Percentiles rank a stretch among this genome's conserved stretches.
These are phyloP conservation scores for Oryzias curvinotus DNA, from an alignment of 2,113 vertebrate genomes.

Conservation along the genomic window DNA sequence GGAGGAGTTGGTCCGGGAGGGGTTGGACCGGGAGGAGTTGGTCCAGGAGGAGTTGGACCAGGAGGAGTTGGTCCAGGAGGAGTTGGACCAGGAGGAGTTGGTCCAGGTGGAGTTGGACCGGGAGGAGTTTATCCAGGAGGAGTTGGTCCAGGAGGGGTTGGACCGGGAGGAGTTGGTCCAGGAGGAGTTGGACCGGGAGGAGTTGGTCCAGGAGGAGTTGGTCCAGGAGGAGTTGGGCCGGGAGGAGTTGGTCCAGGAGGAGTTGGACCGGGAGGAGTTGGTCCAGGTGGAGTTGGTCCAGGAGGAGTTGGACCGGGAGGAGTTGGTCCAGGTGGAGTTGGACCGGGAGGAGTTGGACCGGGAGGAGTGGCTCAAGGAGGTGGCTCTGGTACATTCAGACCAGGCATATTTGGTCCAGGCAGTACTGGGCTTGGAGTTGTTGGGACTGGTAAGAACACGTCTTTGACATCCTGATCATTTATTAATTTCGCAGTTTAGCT, in stretches of 20 bases:
- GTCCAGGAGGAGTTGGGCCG: slow-evolving; percentile 6
- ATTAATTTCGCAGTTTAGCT: not conserved
- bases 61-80: slow-evolving; percentile 32
- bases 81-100: slow-evolving; percentile 21
- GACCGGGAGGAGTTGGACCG: no score
- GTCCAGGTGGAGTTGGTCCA: no score
- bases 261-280: no score
- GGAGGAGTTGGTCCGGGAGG: slow-evolving; percentile 33
- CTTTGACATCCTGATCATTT: not conserved
- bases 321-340: no score
- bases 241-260: not conserved
- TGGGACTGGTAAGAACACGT: slow-evolving; percentile 49
- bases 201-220: slow-evolving; percentile 22
- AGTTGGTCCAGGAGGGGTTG: slow-evolving; percentile 23
- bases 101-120: slow-evolving; percentile 8
- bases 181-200: slow-evolving; percentile 38
- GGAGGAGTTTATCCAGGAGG: slow-evolving; percentile 28
- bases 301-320: no score
- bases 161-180: slow-evolving; percentile 25
- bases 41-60: slow-evolving; percentile 22
- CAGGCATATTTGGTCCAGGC: slow-evolving; percentile 35
- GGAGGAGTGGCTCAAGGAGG: no score
- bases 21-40: slow-evolving; percentile 15
- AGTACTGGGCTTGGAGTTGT: slow-evolving; percentile 34
- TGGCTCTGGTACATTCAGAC: no score